Evolutionary conservation across 2,888 invertebrate species (phyloP).

Genomic region (Morpho helenor): DNA sequence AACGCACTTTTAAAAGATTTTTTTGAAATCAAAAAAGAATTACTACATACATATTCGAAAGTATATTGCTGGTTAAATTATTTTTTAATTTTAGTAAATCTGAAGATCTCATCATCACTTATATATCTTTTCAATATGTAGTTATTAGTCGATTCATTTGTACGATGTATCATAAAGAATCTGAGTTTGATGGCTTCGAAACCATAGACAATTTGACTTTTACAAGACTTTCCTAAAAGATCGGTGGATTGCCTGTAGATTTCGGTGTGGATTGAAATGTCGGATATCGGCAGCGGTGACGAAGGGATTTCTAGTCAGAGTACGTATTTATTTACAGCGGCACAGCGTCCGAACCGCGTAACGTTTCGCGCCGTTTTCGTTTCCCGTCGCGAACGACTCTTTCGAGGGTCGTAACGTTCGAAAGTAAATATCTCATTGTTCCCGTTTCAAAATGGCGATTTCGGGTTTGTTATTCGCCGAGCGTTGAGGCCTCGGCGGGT

Average conservation of each 20-base stretch:
- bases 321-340: constrained; percentile 77
- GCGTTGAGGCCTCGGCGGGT: constrained; percentile 36
- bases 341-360: constrained; percentile 38
- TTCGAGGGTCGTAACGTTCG: constrained; percentile 53
- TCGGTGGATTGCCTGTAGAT: constrained; percentile 72
- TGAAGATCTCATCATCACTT: too few species aligned
- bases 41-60: too few species aligned
- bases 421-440: constrained; percentile 78
- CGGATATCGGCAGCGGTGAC: constrained; percentile 89
- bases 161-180: constrained; percentile 36
- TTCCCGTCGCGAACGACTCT: constrained; percentile 44
- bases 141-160: too few species aligned
- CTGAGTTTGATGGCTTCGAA: constrained; percentile 61
- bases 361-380: constrained; percentile 46
- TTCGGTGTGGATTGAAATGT: constrained; percentile 82
- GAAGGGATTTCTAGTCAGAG: constrained; percentile 89
- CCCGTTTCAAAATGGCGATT: constrained; percentile 79
- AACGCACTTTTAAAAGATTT: neutral
- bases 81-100: too few species aligned
- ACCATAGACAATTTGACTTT: constrained; percentile 60
- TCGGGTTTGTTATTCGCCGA: constrained; percentile 46
- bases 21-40: neutral
- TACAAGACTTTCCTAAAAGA: constrained; percentile 66
- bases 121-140: too few species aligned
- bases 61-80: too few species aligned